Base-by-base conservation (phyloP, 1,140 invertebrate genomes). In the Aphis craccivora region DNA sequence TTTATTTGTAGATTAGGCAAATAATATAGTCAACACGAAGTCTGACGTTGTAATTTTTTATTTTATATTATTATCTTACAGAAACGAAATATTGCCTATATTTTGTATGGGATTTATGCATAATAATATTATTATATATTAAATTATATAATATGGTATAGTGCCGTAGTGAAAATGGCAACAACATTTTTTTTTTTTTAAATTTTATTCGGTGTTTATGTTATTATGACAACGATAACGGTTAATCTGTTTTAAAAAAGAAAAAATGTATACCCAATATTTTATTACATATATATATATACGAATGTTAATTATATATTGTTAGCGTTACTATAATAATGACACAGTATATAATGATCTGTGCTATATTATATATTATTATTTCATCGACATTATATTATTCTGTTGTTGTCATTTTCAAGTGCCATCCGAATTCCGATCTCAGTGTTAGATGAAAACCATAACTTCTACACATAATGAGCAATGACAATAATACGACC, bases 391-490 rank as follows among this genome's bases (percentile, higher is more conserved):
- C 60, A 76, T 76, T n/a, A 76, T n/a, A 76, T 76, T 76, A 76
- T 76, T n/a, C n/a, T 76, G n/a, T n/a, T 76, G 60, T n/a, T 76
- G 60, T 76, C 60, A 14, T n/a, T 76, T 76, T 76, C 60, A 76
- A 76, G 60, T 35, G 60, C 18, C 60, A n/a, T 76, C 60, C 60
- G n/a, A 76, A 76, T 76, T 76, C n/a, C 60, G 60, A 76, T 76
- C 60, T 76, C 60, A 76, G 7, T 76, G 60, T 76, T 76, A 35
- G 60, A n/a, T 14, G n/a, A 30, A 76, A 76, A 76, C 30, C n/a
- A 76, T 76, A 76, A 76, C 60, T 76, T 76, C 60, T 76, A 76
- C 60, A 76, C 14, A 76, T 76, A 76, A 76, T 35, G 60, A 76
- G 30, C n/a, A 76, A 76, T 76, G 60, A 76, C 30, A 35, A 35